Conservation (phyloP, 2,113 vertebrate species). For the Brienomyrus longianalis region DNA sequence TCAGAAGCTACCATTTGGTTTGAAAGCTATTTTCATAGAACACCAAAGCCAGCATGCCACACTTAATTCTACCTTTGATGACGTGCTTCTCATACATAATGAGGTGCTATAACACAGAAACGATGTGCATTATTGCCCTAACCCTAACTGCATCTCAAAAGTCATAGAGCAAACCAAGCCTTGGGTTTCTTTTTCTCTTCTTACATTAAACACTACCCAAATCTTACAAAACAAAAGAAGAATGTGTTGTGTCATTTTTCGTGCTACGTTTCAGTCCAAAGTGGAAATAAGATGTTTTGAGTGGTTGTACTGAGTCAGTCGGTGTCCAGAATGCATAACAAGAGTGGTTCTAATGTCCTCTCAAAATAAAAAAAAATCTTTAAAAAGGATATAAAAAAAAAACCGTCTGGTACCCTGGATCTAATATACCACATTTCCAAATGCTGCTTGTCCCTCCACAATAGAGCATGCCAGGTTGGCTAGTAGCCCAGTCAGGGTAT, state of each 20-base stretch:
- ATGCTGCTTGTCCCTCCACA: background rate
- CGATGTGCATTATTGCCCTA: background rate
- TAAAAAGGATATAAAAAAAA: background rate
- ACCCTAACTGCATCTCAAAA: background rate
- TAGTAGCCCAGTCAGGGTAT: background rate
- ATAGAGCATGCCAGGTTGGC: background rate
- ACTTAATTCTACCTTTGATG: background rate
- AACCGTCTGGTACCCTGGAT: background rate
- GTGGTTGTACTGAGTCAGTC: background rate
- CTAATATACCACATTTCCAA: background rate
- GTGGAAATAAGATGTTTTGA: background rate
- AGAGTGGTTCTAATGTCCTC: background rate
- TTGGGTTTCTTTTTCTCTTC: background rate
- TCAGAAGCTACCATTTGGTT: background rate
- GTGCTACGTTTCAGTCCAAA: background rate
- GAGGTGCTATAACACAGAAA: background rate
- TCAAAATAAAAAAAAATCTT: background rate
- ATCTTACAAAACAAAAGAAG: background rate
- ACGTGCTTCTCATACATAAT: background rate
- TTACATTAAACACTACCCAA: background rate
- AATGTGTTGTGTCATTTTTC: background rate
- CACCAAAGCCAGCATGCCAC: background rate
- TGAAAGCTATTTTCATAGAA: slow-evolving; percentile 4
- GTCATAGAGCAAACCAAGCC: background rate
- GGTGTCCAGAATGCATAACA: background rate